Evolutionary conservation across 2,888 invertebrate species (phyloP).

Genomic region (Meandrusa payeni): DNA sequence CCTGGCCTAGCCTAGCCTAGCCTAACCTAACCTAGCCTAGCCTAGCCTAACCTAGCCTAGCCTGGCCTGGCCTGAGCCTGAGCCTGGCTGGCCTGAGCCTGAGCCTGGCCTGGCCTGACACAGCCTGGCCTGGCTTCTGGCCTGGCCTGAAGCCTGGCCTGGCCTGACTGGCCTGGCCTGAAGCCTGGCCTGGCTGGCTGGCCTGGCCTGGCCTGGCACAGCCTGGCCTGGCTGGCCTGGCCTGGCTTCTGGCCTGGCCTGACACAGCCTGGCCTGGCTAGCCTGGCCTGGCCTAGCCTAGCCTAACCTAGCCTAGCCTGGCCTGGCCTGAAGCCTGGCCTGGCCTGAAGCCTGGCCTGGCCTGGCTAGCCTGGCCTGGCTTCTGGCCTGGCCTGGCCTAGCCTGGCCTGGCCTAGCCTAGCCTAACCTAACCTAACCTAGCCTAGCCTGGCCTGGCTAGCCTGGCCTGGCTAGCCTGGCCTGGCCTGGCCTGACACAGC

Average conservation of each 20-base stretch:
- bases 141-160: too few species aligned
- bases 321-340: slow-evolving; percentile 30
- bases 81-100: too few species aligned
- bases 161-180: too few species aligned
- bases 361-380: too few species aligned
- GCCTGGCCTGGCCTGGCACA: slow-evolving; percentile 27
- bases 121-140: too few species aligned
- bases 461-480: slow-evolving; percentile 36
- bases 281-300: slow-evolving; percentile 27
- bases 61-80: too few species aligned
- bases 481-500: slow-evolving; percentile 33
- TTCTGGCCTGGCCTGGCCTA: too few species aligned
- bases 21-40: slow-evolving; percentile 1
- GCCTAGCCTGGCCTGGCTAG: slow-evolving; percentile 34
- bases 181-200: slow-evolving; percentile 27
- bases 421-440: too few species aligned
- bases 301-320: slow-evolving; percentile 27
- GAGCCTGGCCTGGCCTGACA: too few species aligned
- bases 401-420: too few species aligned
- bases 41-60: slow-evolving; percentile 30
- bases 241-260: slow-evolving; percentile 28
- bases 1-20: neutral
- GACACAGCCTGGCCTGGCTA: slow-evolving; percentile 28
- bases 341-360: too few species aligned
- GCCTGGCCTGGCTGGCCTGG: slow-evolving; percentile 26